Evolutionary conservation across 1,140 invertebrate species (phyloP), one percentile per base, ranked within the genome.

Genomic region (Ruditapes philippinarum): DNA sequence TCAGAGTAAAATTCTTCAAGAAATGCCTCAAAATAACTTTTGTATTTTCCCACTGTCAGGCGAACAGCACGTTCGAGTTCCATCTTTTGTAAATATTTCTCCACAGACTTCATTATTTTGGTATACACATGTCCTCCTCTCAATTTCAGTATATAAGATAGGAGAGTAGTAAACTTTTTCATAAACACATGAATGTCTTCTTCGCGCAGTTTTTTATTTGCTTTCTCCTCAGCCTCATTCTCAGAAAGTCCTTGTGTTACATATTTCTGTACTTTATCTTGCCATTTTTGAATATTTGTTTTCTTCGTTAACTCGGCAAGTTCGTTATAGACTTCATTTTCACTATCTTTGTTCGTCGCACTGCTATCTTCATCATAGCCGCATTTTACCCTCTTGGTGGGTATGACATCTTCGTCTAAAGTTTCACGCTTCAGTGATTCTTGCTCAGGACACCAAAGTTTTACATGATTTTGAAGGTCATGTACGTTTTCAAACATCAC

Each of bases 61-160:
- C 57, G n/a, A 60, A 12, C 5, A 60, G n/a, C 9, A 17, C 49
- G 49, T 22, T 22, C 22, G 9, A 12, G 49, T 9, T 51, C 49
- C 49, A 51, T 9, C 9, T 22, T 22, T n/a, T 5, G n/a, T 60
- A 60, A 14, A 5, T 12, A 31, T 70, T 40, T 54, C n/a, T 31
- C 45, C 28, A 80, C 51, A 57, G 76, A 38, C 11, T 57, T 33
- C 76, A 78, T 49, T n/a, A 78, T 31, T 78, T 78, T 78, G 74
- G n/a, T 51, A 49, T 78, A 31, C 22, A 78, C 22, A 49, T 25
- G 28, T 54, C 76, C 76, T 31, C 49, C 57, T 60, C 49, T 25
- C 73, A 76, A n/a, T 45, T 45, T 76, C 40, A 76, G n/a, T 11
- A 76, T 49, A 76, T 76, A 76, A 31, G 38, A 76, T 42, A 76